A percentile compares a stretch with the other conserved stretches of the same genome.
Conservation (phyloP, 2,888 invertebrate genomes). For the Omphaloscelis lunosa region DNA sequence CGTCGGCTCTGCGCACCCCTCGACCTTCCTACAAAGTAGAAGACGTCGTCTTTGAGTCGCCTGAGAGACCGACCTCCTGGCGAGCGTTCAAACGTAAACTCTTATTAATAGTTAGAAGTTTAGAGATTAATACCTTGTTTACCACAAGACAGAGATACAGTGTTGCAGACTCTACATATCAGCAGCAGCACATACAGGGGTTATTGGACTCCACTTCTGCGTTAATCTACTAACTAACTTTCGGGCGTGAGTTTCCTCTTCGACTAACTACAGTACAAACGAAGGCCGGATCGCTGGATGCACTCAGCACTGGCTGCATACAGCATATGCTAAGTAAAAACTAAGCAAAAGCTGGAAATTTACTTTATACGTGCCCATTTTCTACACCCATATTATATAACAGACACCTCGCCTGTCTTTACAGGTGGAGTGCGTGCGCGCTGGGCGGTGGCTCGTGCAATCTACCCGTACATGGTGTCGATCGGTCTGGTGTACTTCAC, state of each 20-base stretch:
- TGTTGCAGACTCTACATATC: background rate
- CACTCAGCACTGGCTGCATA: background rate
- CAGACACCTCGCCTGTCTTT: conserved; percentile 51
- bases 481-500: conserved; percentile 97
- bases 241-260: background rate
- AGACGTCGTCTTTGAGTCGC: conserved; percentile 93
- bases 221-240: background rate
- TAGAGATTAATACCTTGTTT: background rate
- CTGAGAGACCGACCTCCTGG: conserved; percentile 88
- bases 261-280: background rate
- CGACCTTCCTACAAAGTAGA: conserved; percentile 94
- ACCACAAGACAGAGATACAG: background rate
- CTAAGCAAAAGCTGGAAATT: background rate
- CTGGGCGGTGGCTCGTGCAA: conserved; percentile 95
- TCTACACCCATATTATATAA: background rate
- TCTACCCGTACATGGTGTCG: conserved; percentile 97
- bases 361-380: background rate
- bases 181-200: background rate
- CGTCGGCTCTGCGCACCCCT: conserved; percentile 81
- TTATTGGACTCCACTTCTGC: background rate
- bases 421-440: conserved; percentile 93
- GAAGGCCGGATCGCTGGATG: background rate
- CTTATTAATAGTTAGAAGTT: conserved; percentile 4
- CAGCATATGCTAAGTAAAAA: too few relatives aligned
- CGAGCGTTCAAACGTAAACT: conserved; percentile 83